A percentile compares a stretch with the other conserved stretches of the same genome.
These are phyloP conservation scores for Alaudala cheleensis DNA, from an alignment of 2,113 vertebrate species.

Conservation along the genomic window DNA sequence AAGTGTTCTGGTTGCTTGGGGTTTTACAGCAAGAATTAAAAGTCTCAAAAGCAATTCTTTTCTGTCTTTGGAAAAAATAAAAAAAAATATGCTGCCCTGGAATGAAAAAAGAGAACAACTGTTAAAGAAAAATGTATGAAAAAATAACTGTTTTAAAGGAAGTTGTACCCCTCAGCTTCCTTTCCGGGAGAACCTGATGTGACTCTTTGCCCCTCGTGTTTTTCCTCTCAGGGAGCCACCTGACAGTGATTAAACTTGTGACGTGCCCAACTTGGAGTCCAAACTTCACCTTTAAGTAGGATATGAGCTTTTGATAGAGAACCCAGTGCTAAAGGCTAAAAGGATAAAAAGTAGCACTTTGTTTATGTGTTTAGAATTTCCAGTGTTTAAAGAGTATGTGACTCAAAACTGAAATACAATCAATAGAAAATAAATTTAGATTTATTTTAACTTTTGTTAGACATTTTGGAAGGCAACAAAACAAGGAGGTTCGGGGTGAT, in stretches of 20 bases:
- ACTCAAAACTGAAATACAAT: background rate
- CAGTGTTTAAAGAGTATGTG: background rate
- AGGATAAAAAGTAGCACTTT: background rate
- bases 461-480: background rate
- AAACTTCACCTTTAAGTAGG: background rate
- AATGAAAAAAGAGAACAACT: background rate
- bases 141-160: background rate
- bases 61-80: background rate
- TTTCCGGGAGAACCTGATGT: background rate
- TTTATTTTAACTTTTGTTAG: background rate
- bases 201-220: background rate
- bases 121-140: background rate
- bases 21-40: background rate
- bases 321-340: background rate
- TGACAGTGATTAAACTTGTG: constrained; percentile 5
- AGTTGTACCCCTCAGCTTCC: background rate
- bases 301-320: background rate
- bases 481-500: background rate
- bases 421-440: background rate
- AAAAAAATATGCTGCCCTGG: background rate
- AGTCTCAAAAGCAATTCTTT: background rate
- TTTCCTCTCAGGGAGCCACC: background rate
- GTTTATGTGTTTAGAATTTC: background rate
- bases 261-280: background rate
- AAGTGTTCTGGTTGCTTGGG: background rate